Conservation (phyloP, 1,140 invertebrate species). For the Drosophila littoralis region DNA sequence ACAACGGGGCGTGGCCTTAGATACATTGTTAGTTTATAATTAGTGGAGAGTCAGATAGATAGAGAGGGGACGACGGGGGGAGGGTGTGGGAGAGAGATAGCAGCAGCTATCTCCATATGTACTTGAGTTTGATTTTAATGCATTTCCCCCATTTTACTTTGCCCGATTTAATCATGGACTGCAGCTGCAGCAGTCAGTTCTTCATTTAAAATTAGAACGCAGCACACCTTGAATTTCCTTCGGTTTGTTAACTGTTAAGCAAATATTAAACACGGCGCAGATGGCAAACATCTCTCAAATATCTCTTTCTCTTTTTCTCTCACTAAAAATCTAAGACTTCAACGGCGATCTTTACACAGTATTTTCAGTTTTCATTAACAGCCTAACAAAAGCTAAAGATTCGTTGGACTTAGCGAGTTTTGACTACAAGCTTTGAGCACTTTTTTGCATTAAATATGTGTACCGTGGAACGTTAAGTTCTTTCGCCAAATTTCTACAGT, state of each 20-base stretch:
- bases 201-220: conserved; percentile 49
- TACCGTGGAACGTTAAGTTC: too few relatives aligned
- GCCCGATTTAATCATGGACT: conserved; percentile 17
- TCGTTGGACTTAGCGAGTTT: too few relatives aligned
- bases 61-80: neutral
- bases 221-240: conserved; percentile 33
- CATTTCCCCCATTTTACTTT: conserved; percentile 42
- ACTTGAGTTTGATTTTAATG: conserved; percentile 68
- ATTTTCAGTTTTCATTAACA: neutral
- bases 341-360: neutral
- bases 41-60: conserved; percentile 38
- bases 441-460: too few relatives aligned
- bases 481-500: too few relatives aligned
- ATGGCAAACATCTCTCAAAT: conserved; percentile 18
- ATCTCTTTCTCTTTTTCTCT: neutral
- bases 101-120: conserved; percentile 25
- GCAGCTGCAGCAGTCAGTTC: neutral
- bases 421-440: too few relatives aligned
- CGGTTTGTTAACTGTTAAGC: conserved; percentile 39
- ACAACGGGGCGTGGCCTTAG: conserved; percentile 53
- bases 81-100: conserved; percentile 11
- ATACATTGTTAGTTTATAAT: conserved; percentile 76
- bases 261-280: conserved; percentile 39
- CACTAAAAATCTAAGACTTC: neutral
- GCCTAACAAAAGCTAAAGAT: neutral